A percentile compares a stretch with the other conserved stretches of the same genome.
Conservation (phyloP, 1,140 invertebrate species). For the Hylaeus anthracinus region DNA sequence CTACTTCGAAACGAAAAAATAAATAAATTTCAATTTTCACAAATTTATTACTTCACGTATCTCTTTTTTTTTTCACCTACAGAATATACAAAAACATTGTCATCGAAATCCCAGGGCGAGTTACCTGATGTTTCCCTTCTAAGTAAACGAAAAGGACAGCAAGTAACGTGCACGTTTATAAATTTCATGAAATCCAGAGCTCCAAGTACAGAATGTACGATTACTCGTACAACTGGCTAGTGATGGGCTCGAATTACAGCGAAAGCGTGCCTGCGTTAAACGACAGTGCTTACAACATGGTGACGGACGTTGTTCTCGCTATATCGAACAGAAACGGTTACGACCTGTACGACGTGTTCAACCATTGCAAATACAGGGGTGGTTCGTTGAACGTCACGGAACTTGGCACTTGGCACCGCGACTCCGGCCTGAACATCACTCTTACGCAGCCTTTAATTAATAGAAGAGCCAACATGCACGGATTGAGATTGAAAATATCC, state of each 20-base stretch:
- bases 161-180: not conserved
- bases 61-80: no score
- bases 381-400: slow-evolving; percentile 65
- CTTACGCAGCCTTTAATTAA: slow-evolving; percentile 57
- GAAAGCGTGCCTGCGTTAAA: slow-evolving; percentile 51
- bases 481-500: slow-evolving; percentile 63
- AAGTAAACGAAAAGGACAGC: not conserved
- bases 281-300: slow-evolving; percentile 63
- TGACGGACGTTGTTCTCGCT: slow-evolving; percentile 65
- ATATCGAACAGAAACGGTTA: slow-evolving; percentile 43
- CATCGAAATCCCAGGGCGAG: no score
- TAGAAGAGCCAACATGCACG: slow-evolving; percentile 66
- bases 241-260: slow-evolving; percentile 60
- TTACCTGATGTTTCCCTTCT: no score
- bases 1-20: no score
- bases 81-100: no score
- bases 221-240: slow-evolving; percentile 66
- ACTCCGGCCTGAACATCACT: slow-evolving; percentile 51
- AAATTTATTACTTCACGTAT: no score
- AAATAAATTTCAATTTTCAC: no score
- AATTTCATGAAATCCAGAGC: slow-evolving; percentile 42
- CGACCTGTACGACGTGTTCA: slow-evolving; percentile 65
- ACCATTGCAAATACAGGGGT: slow-evolving; percentile 68
- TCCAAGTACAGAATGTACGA: slow-evolving; percentile 61
- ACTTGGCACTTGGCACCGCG: slow-evolving; percentile 58